Conservation (phyloP, 2,113 vertebrate genomes). For the Electrona antarctica region DNA sequence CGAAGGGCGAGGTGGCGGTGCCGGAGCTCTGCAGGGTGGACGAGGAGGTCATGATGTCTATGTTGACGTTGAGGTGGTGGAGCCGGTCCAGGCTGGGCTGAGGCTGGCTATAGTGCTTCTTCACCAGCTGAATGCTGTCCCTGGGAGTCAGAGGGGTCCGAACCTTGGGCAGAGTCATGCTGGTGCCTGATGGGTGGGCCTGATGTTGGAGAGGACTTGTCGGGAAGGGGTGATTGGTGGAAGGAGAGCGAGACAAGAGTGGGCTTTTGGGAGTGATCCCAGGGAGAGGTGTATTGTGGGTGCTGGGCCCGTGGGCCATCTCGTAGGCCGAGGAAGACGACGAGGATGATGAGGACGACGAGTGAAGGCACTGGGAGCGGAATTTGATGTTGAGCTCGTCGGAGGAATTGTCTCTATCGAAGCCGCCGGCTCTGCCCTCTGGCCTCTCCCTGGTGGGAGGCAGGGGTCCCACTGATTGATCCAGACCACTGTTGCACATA, state of each 20-base stretch:
- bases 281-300: constrained; percentile 54
- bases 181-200: constrained; percentile 72
- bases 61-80: constrained; percentile 71
- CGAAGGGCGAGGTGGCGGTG: constrained; percentile 47
- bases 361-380: constrained; percentile 78
- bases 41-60: constrained; percentile 71
- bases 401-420: constrained; percentile 72
- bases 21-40: constrained; percentile 60
- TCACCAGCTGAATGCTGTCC: constrained; percentile 88
- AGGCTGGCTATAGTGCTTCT: constrained; percentile 89
- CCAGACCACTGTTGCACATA: constrained; percentile 28
- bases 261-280: constrained; percentile 65
- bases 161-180: constrained; percentile 88
- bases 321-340: constrained; percentile 82
- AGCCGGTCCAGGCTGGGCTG: constrained; percentile 79
- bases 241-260: constrained; percentile 63
- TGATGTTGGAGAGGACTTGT: constrained; percentile 39
- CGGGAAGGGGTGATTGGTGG: constrained; percentile 62
- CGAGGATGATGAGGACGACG: constrained; percentile 80
- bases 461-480: neutral
- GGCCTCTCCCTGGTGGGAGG: constrained; percentile 9
- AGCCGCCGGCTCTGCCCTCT: constrained; percentile 16
- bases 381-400: constrained; percentile 82
- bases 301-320: constrained; percentile 65
- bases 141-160: constrained; percentile 81